These are phyloP conservation scores for Lithobates sylvaticus DNA, from an alignment of 2,797 vertebrate genomes.

Conservation along the genomic window DNA sequence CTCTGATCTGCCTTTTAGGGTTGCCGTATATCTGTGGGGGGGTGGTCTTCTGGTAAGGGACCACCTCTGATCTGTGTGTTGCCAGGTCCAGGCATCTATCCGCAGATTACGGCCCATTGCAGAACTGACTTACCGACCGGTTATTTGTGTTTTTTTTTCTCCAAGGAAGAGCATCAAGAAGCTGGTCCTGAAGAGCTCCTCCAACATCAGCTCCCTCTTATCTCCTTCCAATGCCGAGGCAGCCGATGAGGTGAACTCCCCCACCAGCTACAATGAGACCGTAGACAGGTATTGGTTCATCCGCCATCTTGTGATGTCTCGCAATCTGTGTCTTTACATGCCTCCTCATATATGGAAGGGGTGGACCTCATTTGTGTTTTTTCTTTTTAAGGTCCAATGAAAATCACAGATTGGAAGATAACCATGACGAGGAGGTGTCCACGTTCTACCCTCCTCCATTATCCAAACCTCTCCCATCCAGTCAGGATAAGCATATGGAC, in stretches of 20 bases:
- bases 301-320: too few relatives aligned
- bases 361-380: too few relatives aligned
- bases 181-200: slow-evolving; percentile 89
- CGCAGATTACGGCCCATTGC: too few relatives aligned
- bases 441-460: slow-evolving; percentile 88
- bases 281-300: slow-evolving; percentile 79
- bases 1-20: too few relatives aligned
- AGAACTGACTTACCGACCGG: too few relatives aligned
- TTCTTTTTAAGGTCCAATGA: slow-evolving; percentile 71
- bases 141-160: too few relatives aligned
- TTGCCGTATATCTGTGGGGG: too few relatives aligned
- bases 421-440: slow-evolving; percentile 81
- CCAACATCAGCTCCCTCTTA: slow-evolving; percentile 87
- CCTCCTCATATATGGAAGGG: too few relatives aligned
- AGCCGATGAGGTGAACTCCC: slow-evolving; percentile 84
- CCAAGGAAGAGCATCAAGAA: slow-evolving; percentile 96
- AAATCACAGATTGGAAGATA: slow-evolving; percentile 74
- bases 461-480: slow-evolving; percentile 86
- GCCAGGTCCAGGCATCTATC: too few relatives aligned
- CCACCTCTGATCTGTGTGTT: too few relatives aligned
- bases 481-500: slow-evolving; percentile 71
- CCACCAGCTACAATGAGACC: slow-evolving; percentile 87
- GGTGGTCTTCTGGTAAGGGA: too few relatives aligned
- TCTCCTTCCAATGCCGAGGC: slow-evolving; percentile 81
- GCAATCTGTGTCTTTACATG: too few relatives aligned